A percentile compares a stretch with the other conserved stretches of the same genome.
These are phyloP conservation scores for Clistopyga incitator DNA, from an alignment of 2,888 invertebrate species.

Conservation along the genomic window DNA sequence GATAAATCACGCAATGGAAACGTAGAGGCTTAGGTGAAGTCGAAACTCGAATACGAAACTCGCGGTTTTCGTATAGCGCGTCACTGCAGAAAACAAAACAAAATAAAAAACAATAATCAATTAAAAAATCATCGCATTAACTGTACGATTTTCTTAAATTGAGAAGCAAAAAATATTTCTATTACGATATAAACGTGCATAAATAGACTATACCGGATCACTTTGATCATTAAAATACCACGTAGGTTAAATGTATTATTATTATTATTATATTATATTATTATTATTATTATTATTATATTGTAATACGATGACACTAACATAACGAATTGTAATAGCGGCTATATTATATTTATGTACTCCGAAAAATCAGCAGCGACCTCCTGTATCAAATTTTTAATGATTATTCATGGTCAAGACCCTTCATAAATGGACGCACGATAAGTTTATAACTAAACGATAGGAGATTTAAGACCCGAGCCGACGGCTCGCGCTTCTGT, in stretches of 20 bases:
- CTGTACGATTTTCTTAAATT: conserved; percentile 55
- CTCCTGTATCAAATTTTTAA: conserved; percentile 63
- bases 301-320: conserved; percentile 81
- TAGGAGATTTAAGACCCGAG: conserved; percentile 16
- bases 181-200: conserved; percentile 72
- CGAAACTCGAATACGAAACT: conserved; percentile 37
- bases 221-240: conserved; percentile 78
- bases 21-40: conserved; percentile 36
- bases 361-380: conserved; percentile 74
- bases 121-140: conserved; percentile 52
- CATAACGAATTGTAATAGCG: conserved; percentile 81
- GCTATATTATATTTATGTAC: conserved; percentile 82
- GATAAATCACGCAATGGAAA: conserved; percentile 48
- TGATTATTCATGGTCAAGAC: conserved; percentile 57
- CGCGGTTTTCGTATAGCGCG: conserved; percentile 47
- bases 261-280: conserved; percentile 71
- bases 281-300: conserved; percentile 76
- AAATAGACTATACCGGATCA: conserved; percentile 76
- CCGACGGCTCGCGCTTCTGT: conserved; percentile 10
- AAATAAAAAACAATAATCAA: not conserved
- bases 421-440: conserved; percentile 49
- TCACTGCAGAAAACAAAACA: conserved; percentile 28
- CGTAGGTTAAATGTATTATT: conserved; percentile 81
- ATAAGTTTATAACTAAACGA: conserved; percentile 42
- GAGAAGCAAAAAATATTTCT: conserved; percentile 55